Evolutionary conservation across 2,113 vertebrate genomes (phyloP), one percentile per base, ranked within the genome.

Genomic region (Tenebrosternarchus preto): DNA sequence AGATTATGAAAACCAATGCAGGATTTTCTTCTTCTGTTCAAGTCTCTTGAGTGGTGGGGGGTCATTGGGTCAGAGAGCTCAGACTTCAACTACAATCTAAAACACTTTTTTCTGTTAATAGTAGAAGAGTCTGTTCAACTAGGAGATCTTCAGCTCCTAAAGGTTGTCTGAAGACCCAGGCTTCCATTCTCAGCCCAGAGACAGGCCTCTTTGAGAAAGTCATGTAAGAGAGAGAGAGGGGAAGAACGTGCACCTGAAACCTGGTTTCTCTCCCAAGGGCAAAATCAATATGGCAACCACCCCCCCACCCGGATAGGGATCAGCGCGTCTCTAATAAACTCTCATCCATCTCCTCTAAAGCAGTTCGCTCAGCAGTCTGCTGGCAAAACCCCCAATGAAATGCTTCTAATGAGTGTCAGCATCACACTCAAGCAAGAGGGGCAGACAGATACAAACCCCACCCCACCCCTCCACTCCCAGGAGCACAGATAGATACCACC

Each of bases 271-370:
- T 85, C 77, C 68, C 2, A 68, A 82, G 80, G 88, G 61, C 72
- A 71, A 86, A 90, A 93, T 92, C 90, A 89, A 93, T 93, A 90
- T 85, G 86, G 87, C 86, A 80, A 89, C 90, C 92, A 88, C 88
- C 78, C 83, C 5, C 73, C 53, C 53, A 85, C 64, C 75, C 84
- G 87, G 90, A 90, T 90, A 89, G 88, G 88, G 89, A 93, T 92
- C 90, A 85, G 85, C 66, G 79, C 57, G 86, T 79, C 85, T 91
- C 90, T 92, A 90, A 92, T 90, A 92, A 92, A 92, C 89, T 88
- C 84, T 81, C 82, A 90, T 88, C 81, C 76, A 83, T 87, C 88
- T 84, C 77, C 31, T 29, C 74, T 80, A 29, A 80, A 75, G 72
- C 24, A 84, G 82, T 19, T 39, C 85, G 88, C 82, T 87, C 85